Percentiles rank a stretch among this genome's conserved stretches.
Conservation (phyloP, 2,888 invertebrate species). For the Heliconius hortense region DNA sequence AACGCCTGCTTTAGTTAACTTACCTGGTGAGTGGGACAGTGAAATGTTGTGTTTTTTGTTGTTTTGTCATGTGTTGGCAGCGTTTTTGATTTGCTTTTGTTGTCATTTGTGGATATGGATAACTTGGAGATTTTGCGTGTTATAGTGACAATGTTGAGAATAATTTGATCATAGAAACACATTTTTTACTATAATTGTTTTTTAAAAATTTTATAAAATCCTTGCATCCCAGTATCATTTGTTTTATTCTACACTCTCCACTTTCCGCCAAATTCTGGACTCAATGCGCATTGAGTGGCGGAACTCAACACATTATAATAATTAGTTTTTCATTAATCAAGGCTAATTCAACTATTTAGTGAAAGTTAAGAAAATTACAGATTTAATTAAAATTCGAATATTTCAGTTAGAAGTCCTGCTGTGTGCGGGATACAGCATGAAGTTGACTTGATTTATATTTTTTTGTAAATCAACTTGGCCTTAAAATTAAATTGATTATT, state of each 20-base stretch:
- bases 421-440: too few relatives aligned
- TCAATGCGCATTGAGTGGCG: background rate
- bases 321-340: background rate
- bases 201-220: too few relatives aligned
- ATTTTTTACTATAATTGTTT: background rate
- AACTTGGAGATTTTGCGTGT: background rate
- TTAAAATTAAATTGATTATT: too few relatives aligned
- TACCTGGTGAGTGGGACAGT: background rate
- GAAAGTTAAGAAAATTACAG: too few relatives aligned
- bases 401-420: too few relatives aligned
- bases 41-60: background rate
- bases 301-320: background rate
- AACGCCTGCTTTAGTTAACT: slow-evolving; percentile 15
- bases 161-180: background rate
- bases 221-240: too few relatives aligned
- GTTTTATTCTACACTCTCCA: too few relatives aligned
- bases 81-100: background rate
- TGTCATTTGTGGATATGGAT: background rate
- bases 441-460: background rate
- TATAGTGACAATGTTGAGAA: background rate
- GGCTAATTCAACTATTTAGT: too few relatives aligned
- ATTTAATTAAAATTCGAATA: too few relatives aligned
- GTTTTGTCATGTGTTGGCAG: background rate
- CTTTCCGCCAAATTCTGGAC: too few relatives aligned
- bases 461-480: too few relatives aligned